These are phyloP conservation scores for Trypoxylon attenuatum DNA, from an alignment of 2,888 invertebrate species.

Conservation along the genomic window DNA sequence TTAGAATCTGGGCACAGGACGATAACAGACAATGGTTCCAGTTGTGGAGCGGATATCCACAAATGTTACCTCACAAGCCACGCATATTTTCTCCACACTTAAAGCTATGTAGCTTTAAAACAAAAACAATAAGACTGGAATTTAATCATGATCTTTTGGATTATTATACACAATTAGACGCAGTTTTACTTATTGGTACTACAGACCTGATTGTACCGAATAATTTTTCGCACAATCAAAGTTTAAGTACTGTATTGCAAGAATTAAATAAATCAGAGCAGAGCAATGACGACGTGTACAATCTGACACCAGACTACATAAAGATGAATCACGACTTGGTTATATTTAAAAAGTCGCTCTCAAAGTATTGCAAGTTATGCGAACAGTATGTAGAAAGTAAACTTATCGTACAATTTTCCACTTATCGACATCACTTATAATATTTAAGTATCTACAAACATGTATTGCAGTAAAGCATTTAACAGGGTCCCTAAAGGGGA, in stretches of 20 bases:
- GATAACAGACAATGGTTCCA: conserved; percentile 80
- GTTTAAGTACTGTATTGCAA: conserved; percentile 64
- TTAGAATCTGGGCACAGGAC: conserved; percentile 84
- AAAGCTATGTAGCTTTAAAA: conserved; percentile 67
- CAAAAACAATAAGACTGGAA: conserved; percentile 84
- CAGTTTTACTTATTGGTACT: conserved; percentile 85
- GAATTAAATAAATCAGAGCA: conserved; percentile 55
- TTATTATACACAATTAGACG: conserved; percentile 93
- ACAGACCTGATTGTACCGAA: conserved; percentile 72
- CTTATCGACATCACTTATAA: too few species aligned
- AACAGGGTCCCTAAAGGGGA: conserved; percentile 67
- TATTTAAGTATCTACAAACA: neutral
- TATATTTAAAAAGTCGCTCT: conserved; percentile 62
- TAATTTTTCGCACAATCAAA: conserved; percentile 58
- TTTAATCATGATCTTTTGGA: conserved; percentile 88
- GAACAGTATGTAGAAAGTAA: conserved; percentile 59
- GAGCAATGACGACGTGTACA: conserved; percentile 62
- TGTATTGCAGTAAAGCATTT: conserved; percentile 60
- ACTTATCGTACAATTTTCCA: neutral
- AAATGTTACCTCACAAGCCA: conserved; percentile 78
- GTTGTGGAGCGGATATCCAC: conserved; percentile 86
- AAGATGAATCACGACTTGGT: conserved; percentile 64
- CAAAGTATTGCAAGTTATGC: conserved; percentile 66
- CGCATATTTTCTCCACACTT: conserved; percentile 85
- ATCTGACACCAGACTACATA: conserved; percentile 68